Evolutionary conservation across 2,797 vertebrate genomes (phyloP).

Genomic region (Acomys russatus): DNA sequence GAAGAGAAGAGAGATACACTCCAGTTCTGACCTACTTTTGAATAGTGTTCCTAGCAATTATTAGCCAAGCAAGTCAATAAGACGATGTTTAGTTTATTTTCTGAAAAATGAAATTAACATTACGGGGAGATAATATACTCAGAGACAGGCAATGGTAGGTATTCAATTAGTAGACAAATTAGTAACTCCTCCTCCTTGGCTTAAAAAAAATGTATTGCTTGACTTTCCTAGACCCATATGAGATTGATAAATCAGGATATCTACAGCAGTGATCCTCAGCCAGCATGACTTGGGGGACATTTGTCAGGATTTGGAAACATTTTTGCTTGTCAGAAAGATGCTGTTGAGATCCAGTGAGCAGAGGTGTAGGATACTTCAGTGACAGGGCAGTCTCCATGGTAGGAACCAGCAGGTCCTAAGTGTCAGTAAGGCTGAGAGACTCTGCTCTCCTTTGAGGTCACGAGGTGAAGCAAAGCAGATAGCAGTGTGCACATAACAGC

Average conservation of each 20-base stretch:
- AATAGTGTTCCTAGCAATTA: background rate
- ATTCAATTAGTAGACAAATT: background rate
- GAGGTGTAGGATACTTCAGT: background rate
- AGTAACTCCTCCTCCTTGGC: background rate
- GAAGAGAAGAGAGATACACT: background rate
- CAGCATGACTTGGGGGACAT: background rate
- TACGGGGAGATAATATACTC: background rate
- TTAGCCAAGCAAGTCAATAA: slow-evolving; percentile 48
- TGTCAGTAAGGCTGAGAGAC: slow-evolving; percentile 1
- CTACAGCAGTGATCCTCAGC: background rate
- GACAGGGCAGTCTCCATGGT: background rate
- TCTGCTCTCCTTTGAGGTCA: background rate
- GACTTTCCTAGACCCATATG: background rate
- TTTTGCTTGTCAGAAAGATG: slow-evolving; percentile 1
- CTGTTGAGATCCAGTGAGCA: background rate
- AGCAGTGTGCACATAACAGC: background rate
- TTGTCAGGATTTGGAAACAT: background rate
- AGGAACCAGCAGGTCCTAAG: background rate
- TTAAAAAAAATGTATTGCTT: background rate
- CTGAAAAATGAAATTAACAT: slow-evolving; percentile 30
- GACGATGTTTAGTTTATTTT: background rate
- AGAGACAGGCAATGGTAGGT: background rate
- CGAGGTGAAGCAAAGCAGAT: background rate
- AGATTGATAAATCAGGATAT: background rate
- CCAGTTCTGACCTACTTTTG: slow-evolving; percentile 28